Percentiles rank a stretch among this genome's conserved stretches.
Conservation (phyloP, 2,113 vertebrate genomes). For the Oncorhynchus clarkii region DNA sequence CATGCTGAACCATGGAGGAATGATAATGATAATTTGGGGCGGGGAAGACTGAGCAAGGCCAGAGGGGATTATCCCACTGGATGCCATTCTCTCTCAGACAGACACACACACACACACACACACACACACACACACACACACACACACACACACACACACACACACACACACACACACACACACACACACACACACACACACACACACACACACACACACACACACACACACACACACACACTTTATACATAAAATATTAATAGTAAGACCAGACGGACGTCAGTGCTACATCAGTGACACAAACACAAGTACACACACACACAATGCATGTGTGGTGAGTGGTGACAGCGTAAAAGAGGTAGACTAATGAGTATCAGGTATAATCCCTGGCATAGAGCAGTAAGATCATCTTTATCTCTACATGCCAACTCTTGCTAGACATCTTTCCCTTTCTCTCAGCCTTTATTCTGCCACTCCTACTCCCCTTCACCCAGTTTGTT, state of each 20-base stretch:
- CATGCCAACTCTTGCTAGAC: background rate
- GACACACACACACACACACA: background rate
- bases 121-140: slow-evolving; percentile 10
- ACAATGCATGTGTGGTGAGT: background rate
- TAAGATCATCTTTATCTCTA: background rate
- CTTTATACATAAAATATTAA: background rate
- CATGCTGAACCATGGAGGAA: slow-evolving; percentile 31
- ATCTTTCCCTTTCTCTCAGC: background rate
- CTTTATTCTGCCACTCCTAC: background rate
- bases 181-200: slow-evolving; percentile 18
- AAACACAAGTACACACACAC: slow-evolving; percentile 16
- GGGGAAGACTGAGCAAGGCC: slow-evolving; percentile 5
- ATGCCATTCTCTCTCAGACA: background rate
- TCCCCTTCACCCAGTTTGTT: background rate
- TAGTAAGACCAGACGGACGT: slow-evolving; percentile 1
- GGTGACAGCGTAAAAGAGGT: background rate
- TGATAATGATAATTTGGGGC: slow-evolving; percentile 39
- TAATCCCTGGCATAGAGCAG: background rate
- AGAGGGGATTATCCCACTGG: slow-evolving; percentile 18
- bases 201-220: slow-evolving; percentile 10
- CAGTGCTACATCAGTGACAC: background rate
- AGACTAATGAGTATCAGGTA: slow-evolving; percentile 1
- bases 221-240: slow-evolving; percentile 27
- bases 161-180: slow-evolving; percentile 13
- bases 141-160: slow-evolving; percentile 16